phyloP scores from a whole-genome alignment of 2,888 invertebrate genomes.

The Melinaea menophilus region DNA sequence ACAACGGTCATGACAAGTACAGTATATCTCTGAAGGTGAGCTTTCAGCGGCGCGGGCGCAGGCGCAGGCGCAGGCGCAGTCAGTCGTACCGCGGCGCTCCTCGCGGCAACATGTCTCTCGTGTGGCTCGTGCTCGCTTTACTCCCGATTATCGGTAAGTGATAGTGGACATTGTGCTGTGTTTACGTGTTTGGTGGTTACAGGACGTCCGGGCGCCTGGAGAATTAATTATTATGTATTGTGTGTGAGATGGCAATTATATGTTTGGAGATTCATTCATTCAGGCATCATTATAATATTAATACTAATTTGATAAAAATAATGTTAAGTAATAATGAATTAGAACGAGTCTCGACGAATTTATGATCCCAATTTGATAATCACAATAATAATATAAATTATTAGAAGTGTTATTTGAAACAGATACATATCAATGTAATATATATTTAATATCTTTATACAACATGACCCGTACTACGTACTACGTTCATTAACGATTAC shows the following conservation, averaged over 20 bases:
- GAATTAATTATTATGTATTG: conserved; percentile 34
- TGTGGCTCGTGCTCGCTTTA: conserved; percentile 71
- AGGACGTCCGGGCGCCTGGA: conserved; percentile 58
- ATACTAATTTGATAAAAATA: too few species aligned
- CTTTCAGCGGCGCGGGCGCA: conserved; percentile 55
- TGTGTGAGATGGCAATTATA: background rate
- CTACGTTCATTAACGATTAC: too few species aligned
- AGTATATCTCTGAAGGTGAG: conserved; percentile 24
- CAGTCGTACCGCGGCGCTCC: conserved; percentile 69
- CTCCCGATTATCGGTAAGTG: conserved; percentile 75
- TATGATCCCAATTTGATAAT: too few species aligned
- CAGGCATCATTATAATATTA: too few species aligned
- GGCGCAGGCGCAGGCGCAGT: conserved; percentile 45
- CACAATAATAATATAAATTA: too few species aligned
- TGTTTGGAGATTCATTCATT: too few species aligned
- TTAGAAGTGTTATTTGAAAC: too few species aligned
- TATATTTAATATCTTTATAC: too few species aligned
- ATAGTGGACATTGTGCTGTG: conserved; percentile 32
- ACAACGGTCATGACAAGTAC: background rate
- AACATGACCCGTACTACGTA: too few species aligned
- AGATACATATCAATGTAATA: too few species aligned
- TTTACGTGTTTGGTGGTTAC: conserved; percentile 11
- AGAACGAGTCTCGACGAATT: too few species aligned
- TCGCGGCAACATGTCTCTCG: conserved; percentile 72
- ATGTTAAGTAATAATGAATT: too few species aligned